Base-by-base conservation (phyloP, 2,888 invertebrate species). In the Caenorhabditis wallacei region DNA sequence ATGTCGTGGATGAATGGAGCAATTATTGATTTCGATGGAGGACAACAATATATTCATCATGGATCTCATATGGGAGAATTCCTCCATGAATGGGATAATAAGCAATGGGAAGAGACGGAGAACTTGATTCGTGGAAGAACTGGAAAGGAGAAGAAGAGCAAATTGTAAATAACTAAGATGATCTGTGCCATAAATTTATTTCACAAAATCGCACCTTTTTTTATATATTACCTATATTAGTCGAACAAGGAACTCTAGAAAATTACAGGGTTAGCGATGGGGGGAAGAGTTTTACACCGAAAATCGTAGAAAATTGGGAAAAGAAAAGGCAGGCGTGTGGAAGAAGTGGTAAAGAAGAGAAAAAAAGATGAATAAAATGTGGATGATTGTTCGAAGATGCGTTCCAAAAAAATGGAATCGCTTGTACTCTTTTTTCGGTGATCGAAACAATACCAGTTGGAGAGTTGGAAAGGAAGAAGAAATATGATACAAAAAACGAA, bases 1-100 rank as follows among this genome's bases (percentile, higher is more conserved):
- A 91, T 93, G 54, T 93, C 90, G 80, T 94, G 94, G 93, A 92
- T 94, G 86, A 93, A 92, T 85, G 94, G 94, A 85, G 92, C 93
- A 54, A 69, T 76, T 3, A 66, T 76, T 40, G 76, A 69, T 40
- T 76, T 76, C 22, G 90, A 90, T 74, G 90, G 90, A 13, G 90
- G 90, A 7, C 89, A 90, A 68, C 89, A 89, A 59, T 82, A 80
- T 54, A 68, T 85, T 75, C 82, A 84, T 53, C 88, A 89, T 26
- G 88, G 89, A 7, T 82, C 84, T 2, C 74, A 82, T 10, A 84
- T 90, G 75, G 88, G 87, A 4, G 68, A 76, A 1, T 80, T 81
- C 37, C 84, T 88, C 18, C 89, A 90, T 75, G 81, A 86, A 20
- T 81, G 85, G 75, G 76, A 75, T 22, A 43, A 80, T 10, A 37